These are phyloP conservation scores for Drosophila phalerata DNA, from an alignment of 2,888 invertebrate genomes.

Conservation along the genomic window DNA sequence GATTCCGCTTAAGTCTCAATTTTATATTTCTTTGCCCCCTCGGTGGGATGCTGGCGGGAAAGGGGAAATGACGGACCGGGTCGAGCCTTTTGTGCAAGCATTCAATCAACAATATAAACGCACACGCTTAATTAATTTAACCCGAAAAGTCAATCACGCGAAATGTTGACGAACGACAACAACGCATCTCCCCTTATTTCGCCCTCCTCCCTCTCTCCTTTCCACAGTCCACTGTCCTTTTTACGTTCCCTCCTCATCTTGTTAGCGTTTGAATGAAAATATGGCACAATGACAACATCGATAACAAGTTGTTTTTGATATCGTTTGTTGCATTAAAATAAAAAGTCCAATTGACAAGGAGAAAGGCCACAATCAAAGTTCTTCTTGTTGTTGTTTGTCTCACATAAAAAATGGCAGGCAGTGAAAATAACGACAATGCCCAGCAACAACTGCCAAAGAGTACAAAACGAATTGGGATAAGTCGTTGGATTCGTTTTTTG, in stretches of 20 bases:
- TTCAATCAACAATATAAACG: slow-evolving; percentile 76
- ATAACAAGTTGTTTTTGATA: slow-evolving; percentile 78
- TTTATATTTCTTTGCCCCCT: neutral
- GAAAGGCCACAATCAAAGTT: slow-evolving; percentile 68
- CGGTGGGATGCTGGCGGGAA: neutral
- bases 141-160: slow-evolving; percentile 77
- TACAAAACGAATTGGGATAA: slow-evolving; percentile 21
- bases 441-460: slow-evolving; percentile 1
- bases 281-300: slow-evolving; percentile 70
- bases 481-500: slow-evolving; percentile 34
- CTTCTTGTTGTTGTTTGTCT: slow-evolving; percentile 31
- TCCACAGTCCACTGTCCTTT: slow-evolving; percentile 21
- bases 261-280: slow-evolving; percentile 39
- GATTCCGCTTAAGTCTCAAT: neutral
- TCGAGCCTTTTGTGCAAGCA: slow-evolving; percentile 39
- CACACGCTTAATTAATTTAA: slow-evolving; percentile 80
- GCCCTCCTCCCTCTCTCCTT: neutral
- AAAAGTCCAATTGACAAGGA: slow-evolving; percentile 65
- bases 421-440: slow-evolving; percentile 36
- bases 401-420: slow-evolving; percentile 39
- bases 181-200: slow-evolving; percentile 1
- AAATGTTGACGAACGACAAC: slow-evolving; percentile 64
- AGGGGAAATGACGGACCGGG: neutral
- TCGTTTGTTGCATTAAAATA: slow-evolving; percentile 68
- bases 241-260: slow-evolving; percentile 4